Evolutionary conservation across 2,113 vertebrate species (phyloP), one percentile per base, ranked within the genome.

Genomic region (Pterocles gutturalis): DNA sequence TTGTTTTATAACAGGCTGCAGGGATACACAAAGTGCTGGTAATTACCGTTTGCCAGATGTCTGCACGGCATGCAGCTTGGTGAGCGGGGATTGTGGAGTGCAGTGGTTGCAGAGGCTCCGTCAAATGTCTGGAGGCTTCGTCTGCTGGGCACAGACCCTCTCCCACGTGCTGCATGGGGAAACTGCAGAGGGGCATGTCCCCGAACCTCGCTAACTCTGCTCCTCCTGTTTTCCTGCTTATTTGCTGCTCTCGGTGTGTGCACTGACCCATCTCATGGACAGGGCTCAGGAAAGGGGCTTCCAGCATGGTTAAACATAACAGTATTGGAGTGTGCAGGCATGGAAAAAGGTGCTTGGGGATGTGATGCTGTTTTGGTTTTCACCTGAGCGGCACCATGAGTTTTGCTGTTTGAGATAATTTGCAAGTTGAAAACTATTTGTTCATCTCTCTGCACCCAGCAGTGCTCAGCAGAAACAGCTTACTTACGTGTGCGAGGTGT

Each of bases 1-100:
- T 94, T 97, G 55, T 97, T 93, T 97, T 95, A 61, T 87, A 93
- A 86, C 94, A 97, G 97, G 98, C 96, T 96, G 94, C 93, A 36
- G 96, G 94, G 91, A 97, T 95, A 93, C 89, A 87, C 96, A 97
- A 75, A 94, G 57, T 96, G 92, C 73, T 90, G 97, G 96, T 97
- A 97, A 97, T 87, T 75, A 55, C 66, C 2, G 2, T 67, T 13
- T 72, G 76, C 71, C 65, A 69, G 67, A 77, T 93, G 89, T 89
- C 81, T 45, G 83, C 12, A 6, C 8, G 83, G 96, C 93, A 45
- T 25, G 91, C 53, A n/a, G 87, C 34, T 80, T 60, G 51, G 61
- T n/a, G 89, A 72, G 80, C 45, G 45, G 60, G 28, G 84, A 62
- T 72, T 79, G 71, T 73, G 95, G 72, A 88, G 60, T 69, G 90